A percentile compares a stretch with the other conserved stretches of the same genome.
These are phyloP conservation scores for Harpalus rubripes DNA, from an alignment of 2,888 invertebrate species.

Conservation along the genomic window DNA sequence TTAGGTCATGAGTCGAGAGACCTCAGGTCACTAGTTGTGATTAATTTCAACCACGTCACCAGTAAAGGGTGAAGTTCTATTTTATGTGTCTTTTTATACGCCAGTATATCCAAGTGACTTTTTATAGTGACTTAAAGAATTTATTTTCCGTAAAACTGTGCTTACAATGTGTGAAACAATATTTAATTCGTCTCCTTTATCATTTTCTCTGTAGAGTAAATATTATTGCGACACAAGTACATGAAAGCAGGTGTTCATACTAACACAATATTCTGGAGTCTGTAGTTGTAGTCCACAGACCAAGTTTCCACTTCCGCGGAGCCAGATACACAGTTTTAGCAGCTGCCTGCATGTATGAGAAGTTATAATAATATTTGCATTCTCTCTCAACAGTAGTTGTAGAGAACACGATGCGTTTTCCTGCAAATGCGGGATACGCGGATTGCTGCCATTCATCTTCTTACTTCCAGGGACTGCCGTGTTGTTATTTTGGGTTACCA, in stretches of 20 bases:
- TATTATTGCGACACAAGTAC: not conserved
- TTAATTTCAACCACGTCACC: too few species aligned
- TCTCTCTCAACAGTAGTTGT: not conserved
- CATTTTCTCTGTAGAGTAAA: too few species aligned
- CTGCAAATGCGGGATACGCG: not conserved
- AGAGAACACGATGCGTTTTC: not conserved
- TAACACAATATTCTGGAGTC: not conserved
- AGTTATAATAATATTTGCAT: slow-evolving; percentile 16
- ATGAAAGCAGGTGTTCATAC: not conserved
- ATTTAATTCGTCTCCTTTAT: too few species aligned
- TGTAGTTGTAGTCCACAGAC: not conserved
- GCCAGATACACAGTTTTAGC: not conserved
- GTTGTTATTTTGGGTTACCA: not conserved
- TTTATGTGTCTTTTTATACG: too few species aligned
- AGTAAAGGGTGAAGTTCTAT: too few species aligned
- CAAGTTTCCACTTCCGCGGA: not conserved
- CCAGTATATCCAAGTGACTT: too few species aligned
- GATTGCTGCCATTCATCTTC: not conserved
- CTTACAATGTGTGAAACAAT: too few species aligned
- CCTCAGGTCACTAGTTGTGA: too few species aligned
- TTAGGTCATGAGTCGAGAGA: too few species aligned
- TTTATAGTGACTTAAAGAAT: too few species aligned
- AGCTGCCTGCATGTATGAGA: not conserved
- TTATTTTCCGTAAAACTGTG: too few species aligned
- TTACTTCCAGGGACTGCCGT: not conserved